phyloP scores from a whole-genome alignment of 2,797 vertebrate species.

The Lepidocolaptes lacrymiger region DNA sequence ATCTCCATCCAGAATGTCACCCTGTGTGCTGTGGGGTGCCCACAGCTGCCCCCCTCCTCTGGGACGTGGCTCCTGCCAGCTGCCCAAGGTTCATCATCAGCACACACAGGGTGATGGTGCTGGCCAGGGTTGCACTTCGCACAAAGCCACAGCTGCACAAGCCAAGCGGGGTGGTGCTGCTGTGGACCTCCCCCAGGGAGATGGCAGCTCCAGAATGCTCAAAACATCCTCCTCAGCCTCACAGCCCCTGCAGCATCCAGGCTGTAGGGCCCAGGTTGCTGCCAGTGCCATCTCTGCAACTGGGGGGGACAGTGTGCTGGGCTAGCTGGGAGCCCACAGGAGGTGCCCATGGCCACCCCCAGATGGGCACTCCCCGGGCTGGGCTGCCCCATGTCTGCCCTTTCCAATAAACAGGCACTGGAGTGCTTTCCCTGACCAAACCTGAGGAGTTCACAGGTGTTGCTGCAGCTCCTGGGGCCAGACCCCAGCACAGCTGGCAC shows the following conservation, averaged over 20 bases:
- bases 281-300: neutral
- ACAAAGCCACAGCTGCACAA: neutral
- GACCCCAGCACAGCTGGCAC: rapidly evolving
- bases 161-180: rapidly evolving
- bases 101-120: rapidly evolving
- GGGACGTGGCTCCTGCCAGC: rapidly evolving
- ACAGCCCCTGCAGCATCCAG: rapidly evolving
- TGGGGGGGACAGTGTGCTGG: rapidly evolving
- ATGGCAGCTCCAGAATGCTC: neutral
- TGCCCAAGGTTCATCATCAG: rapidly evolving
- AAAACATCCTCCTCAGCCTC: rapidly evolving
- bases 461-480: neutral
- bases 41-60: rapidly evolving
- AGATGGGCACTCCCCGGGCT: rapidly evolving
- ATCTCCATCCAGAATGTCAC: neutral
- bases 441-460: rapidly evolving
- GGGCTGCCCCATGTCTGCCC: rapidly evolving
- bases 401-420: neutral
- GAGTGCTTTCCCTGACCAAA: neutral
- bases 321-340: neutral
- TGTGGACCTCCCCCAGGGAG: neutral
- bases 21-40: neutral
- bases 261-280: too few species aligned
- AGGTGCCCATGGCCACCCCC: rapidly evolving
- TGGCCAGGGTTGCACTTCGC: rapidly evolving